phyloP scores from a whole-genome alignment of 2,797 vertebrate species.

The Lagocephalus sceleratus region DNA sequence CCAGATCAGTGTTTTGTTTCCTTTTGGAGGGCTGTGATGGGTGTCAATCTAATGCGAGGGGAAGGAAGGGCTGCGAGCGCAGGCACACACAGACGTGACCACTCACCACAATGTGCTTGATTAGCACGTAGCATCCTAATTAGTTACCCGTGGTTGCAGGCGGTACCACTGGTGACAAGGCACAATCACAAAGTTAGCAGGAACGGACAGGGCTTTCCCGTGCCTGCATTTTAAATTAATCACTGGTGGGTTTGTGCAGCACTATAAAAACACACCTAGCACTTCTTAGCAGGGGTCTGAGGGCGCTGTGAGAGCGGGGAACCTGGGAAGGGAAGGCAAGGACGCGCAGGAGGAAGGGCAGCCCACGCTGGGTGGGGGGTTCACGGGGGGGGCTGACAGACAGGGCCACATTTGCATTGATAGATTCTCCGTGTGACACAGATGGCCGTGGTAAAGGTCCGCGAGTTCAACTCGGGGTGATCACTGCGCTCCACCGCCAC shows the following conservation, averaged over 20 bases:
- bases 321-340: constrained; percentile 10
- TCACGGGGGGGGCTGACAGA: constrained; percentile 26
- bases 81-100: constrained; percentile 88
- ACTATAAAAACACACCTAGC: not conserved
- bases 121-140: constrained; percentile 90
- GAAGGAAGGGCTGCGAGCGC: constrained; percentile 86
- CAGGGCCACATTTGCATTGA: constrained; percentile 33
- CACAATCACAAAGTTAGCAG: constrained; percentile 82
- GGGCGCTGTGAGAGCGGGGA: not conserved
- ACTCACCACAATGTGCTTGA: constrained; percentile 88
- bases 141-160: constrained; percentile 92
- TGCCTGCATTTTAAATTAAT: constrained; percentile 49
- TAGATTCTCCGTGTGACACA: constrained; percentile 50
- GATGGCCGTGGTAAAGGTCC: constrained; percentile 49
- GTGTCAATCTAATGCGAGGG: constrained; percentile 91
- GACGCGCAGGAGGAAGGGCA: constrained; percentile 14
- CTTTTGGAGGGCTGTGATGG: constrained; percentile 88
- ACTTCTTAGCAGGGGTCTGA: not conserved
- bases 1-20: constrained; percentile 45
- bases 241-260: constrained; percentile 15
- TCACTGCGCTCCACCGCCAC: constrained; percentile 44
- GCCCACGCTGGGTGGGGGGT: constrained; percentile 1
- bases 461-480: constrained; percentile 35
- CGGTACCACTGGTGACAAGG: constrained; percentile 89
- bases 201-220: constrained; percentile 67